Percentiles rank a stretch among this genome's conserved stretches.
Conservation (phyloP, 2,113 vertebrate genomes). For the Deroptyus accipitrinus region DNA sequence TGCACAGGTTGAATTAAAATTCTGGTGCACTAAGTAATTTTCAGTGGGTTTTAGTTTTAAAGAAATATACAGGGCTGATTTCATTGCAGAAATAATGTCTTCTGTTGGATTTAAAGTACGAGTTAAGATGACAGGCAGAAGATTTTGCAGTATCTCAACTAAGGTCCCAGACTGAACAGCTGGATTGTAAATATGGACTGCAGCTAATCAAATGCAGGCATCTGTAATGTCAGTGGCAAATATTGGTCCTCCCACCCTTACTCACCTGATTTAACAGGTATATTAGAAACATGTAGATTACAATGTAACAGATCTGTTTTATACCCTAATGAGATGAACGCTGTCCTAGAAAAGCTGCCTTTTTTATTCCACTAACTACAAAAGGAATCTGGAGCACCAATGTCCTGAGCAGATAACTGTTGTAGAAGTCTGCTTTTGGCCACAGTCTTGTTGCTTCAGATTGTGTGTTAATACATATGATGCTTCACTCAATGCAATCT, state of each 20-base stretch:
- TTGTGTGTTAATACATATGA: background rate
- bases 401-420: background rate
- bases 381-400: background rate
- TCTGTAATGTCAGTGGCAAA: background rate
- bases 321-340: background rate
- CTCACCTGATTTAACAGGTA: background rate
- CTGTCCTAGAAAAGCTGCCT: background rate
- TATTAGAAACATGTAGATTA: background rate
- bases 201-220: background rate
- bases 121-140: background rate
- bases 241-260: fast-evolving
- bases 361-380: background rate
- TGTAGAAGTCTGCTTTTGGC: background rate
- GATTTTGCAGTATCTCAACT: background rate
- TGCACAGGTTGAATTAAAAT: background rate
- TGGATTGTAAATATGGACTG: background rate
- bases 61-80: background rate
- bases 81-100: background rate
- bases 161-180: background rate
- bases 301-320: background rate
- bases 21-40: background rate
- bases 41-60: background rate
- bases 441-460: background rate
- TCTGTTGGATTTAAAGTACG: background rate
- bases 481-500: background rate